These are phyloP conservation scores for Malacoctenus gilli DNA, from an alignment of 2,797 vertebrate species.

Conservation along the genomic window DNA sequence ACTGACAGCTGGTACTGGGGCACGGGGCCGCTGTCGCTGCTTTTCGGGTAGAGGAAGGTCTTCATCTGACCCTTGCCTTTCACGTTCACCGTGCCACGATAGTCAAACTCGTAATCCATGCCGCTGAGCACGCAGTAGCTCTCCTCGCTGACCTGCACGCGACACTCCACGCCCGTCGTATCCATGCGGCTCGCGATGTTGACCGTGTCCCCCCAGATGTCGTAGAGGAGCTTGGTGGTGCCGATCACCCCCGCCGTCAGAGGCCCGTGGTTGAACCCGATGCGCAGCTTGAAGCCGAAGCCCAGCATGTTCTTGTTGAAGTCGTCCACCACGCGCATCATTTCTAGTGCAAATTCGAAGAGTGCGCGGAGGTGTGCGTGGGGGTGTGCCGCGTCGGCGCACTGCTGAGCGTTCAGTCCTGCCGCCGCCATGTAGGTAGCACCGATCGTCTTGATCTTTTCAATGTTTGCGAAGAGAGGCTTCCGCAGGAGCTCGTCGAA, in stretches of 20 bases:
- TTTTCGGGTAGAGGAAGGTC: constrained; percentile 97
- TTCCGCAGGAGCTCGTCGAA: constrained; percentile 94
- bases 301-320: constrained; percentile 99
- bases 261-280: constrained; percentile 97
- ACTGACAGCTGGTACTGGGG: constrained; percentile 96
- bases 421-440: constrained; percentile 99
- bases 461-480: constrained; percentile 87
- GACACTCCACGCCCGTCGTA: constrained; percentile 96
- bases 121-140: constrained; percentile 91
- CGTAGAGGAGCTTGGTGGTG: constrained; percentile 97
- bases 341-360: constrained; percentile 97
- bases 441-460: constrained; percentile 99
- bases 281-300: constrained; percentile 97
- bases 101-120: constrained; percentile 98
- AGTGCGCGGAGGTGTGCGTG: constrained; percentile 92
- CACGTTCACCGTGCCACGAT: constrained; percentile 97
- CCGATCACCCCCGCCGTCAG: constrained; percentile 97
- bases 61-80: constrained; percentile 99
- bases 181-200: constrained; percentile 99
- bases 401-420: constrained; percentile 91
- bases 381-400: constrained; percentile 82
- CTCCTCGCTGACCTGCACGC: constrained; percentile 97
- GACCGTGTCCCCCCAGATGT: constrained; percentile 99
- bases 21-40: constrained; percentile 88
- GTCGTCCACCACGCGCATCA: constrained; percentile 98